phyloP scores from a whole-genome alignment of 2,888 invertebrate species.

The Subacronicta megacephala region DNA sequence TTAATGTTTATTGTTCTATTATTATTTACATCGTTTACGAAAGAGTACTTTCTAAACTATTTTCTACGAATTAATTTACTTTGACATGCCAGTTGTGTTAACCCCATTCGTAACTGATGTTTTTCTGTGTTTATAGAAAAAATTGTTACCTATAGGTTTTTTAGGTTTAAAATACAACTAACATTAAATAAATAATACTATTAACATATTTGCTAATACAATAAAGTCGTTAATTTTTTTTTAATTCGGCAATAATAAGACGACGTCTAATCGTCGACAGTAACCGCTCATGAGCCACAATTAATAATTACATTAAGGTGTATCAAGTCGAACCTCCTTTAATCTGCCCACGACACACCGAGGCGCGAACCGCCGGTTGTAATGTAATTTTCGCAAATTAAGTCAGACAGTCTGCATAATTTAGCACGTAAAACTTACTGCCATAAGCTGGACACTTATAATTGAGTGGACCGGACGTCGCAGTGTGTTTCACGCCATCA shows the following conservation, averaged over 20 bases:
- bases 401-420: constrained; percentile 69
- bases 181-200: too few relatives aligned
- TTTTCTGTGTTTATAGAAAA: neutral
- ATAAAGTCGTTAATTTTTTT: too few relatives aligned
- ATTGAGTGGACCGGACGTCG: constrained; percentile 55
- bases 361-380: constrained; percentile 57
- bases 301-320: constrained; percentile 23
- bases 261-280: neutral
- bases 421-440: constrained; percentile 69
- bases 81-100: constrained; percentile 17
- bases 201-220: too few relatives aligned
- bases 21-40: constrained; percentile 30
- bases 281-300: neutral
- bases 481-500: constrained; percentile 49
- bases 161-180: neutral
- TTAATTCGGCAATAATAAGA: neutral
- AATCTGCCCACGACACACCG: constrained; percentile 36
- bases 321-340: constrained; percentile 47
- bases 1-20: constrained; percentile 33
- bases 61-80: too few relatives aligned
- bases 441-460: constrained; percentile 51
- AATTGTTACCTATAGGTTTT: neutral
- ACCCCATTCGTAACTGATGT: constrained; percentile 12
- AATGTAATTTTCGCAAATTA: constrained; percentile 71
- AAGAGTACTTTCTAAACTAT: constrained; percentile 14